Evolutionary conservation across 1,140 invertebrate species (phyloP), one percentile per base, ranked within the genome.

Genomic region (Reticulitermes speratus): DNA sequence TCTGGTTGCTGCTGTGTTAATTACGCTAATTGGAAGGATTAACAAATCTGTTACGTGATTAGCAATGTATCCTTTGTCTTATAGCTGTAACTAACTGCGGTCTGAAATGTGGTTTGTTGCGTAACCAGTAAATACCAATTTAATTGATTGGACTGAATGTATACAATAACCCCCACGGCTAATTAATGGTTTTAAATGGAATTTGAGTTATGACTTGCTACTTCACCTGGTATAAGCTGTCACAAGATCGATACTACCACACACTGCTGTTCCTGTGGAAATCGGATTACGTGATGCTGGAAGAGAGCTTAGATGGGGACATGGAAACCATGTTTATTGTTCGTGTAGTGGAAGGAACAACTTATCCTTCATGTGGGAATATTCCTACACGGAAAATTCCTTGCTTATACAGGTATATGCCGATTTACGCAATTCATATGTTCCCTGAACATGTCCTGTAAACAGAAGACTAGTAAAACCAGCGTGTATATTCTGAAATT

Each of bases 121-220:
- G 65, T 16, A 75, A 75, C 65, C 65, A 75, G 25, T 30, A 30
- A 9, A 30, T 23, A 65, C 59, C 21, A 65, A 65, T 65, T 65
- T 65, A 65, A 65, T 65, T 75, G 25, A 75, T 30, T 75, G 25
- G 2, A n/a, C 16, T 8, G 5, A n/a, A 75, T 75, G 7, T 12
- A 6, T 75, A 75, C n/a, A 75, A 75, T 30, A 75, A 75, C 65
- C 65, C 65, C 65, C 65, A 75, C n/a, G 16, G 65, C 65, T 75
- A 75, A 30, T 75, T 75, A 75, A 30, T 75, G 65, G 59, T 75
- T 75, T 75, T 30, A 75, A 75, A 75, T 75, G 65, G 65, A 75
- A 75, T 75, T 75, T 75, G 65, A 75, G n/a, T 75, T 75, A 75
- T 30, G 65, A 30, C 65, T 30, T 75, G 7, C 9, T 75, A 75